Evolutionary conservation across 2,888 invertebrate genomes (phyloP).

Genomic region (Lithosia quadra): DNA sequence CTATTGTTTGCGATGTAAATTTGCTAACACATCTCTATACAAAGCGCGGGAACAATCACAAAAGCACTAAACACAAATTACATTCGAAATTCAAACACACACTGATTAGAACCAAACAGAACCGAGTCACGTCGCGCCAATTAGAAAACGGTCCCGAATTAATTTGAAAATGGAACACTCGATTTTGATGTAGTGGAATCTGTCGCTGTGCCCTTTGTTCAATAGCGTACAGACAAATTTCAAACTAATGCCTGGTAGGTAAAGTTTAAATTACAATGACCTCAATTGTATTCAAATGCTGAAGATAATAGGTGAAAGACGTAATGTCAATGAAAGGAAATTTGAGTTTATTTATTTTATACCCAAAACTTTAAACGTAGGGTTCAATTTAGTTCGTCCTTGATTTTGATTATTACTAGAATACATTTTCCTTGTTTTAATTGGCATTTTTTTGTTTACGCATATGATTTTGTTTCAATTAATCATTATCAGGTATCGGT

Average conservation of each 20-base stretch:
- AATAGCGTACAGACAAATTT: slow-evolving; percentile 30
- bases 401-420: slow-evolving; percentile 61
- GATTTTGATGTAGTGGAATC: slow-evolving; percentile 85
- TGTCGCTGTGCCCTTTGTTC: slow-evolving; percentile 61
- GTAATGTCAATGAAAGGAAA: slow-evolving; percentile 57
- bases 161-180: slow-evolving; percentile 86
- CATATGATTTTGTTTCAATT: too few species aligned
- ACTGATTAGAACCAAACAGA: slow-evolving; percentile 76
- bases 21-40: slow-evolving; percentile 53
- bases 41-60: slow-evolving; percentile 66
- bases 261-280: slow-evolving; percentile 34
- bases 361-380: slow-evolving; percentile 42
- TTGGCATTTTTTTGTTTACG: background rate
- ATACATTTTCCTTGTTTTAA: slow-evolving; percentile 2
- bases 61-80: slow-evolving; percentile 73
- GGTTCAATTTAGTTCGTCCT: slow-evolving; percentile 33
- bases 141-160: slow-evolving; percentile 83
- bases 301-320: slow-evolving; percentile 60
- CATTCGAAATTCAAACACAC: slow-evolving; percentile 78
- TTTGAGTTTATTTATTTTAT: slow-evolving; percentile 53
- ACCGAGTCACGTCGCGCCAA: slow-evolving; percentile 84
- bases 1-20: slow-evolving; percentile 50
- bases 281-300: slow-evolving; percentile 40
- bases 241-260: slow-evolving; percentile 35
- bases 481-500: too few species aligned